These are phyloP conservation scores for Actinostola sp. DNA, from an alignment of 92 coral and sea anemone genomes.

Conservation along the genomic window DNA sequence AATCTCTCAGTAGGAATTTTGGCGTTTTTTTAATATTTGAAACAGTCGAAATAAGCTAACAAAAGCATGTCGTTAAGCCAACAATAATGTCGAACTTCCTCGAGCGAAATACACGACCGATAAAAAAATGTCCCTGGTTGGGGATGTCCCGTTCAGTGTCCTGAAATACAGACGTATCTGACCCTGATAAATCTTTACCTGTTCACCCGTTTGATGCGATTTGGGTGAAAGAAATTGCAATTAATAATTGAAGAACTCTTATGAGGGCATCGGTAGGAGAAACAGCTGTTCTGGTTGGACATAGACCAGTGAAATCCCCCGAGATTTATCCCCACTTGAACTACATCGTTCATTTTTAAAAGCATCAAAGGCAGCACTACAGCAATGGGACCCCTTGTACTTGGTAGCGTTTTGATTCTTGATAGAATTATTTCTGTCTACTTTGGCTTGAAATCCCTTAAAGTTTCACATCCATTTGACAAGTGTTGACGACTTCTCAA, in stretches of 20 bases:
- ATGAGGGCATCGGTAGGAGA: slow-evolving; percentile 21
- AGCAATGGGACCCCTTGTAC: too few relatives aligned
- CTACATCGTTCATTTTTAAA: background rate
- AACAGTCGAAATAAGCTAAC: too few relatives aligned
- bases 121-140: background rate
- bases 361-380: background rate
- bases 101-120: background rate
- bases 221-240: slow-evolving; percentile 14
- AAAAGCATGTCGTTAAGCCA: too few relatives aligned
- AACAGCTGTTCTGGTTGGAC: slow-evolving; percentile 56
- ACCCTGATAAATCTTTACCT: slow-evolving; percentile 19
- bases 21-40: too few relatives aligned
- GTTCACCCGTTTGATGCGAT: slow-evolving; percentile 25
- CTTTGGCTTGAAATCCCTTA: background rate
- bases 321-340: background rate
- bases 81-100: too few relatives aligned
- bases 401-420: too few relatives aligned
- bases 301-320: background rate
- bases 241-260: slow-evolving; percentile 57
- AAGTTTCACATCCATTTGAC: background rate
- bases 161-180: background rate
- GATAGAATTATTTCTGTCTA: too few relatives aligned
- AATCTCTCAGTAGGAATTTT: too few relatives aligned
- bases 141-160: background rate
- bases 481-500: background rate